Percentiles rank a stretch among this genome's conserved stretches.
Conservation (phyloP, 2,888 invertebrate species). For the Thecocarcelia acutangulata region DNA sequence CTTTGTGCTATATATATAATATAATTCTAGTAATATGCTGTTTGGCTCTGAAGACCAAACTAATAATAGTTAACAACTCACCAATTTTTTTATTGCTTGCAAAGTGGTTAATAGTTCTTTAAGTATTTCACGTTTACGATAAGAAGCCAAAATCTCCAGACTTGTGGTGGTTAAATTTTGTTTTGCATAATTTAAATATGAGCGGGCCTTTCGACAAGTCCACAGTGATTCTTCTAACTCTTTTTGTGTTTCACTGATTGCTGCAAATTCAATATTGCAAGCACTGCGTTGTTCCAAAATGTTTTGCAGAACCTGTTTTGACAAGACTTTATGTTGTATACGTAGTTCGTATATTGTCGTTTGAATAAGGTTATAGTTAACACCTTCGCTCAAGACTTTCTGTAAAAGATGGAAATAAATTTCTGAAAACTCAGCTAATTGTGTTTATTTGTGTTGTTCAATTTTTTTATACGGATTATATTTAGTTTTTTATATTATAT, state of each 20-base stretch:
- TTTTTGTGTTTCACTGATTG: conserved; percentile 87
- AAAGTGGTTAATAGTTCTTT: conserved; percentile 90
- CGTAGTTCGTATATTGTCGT: conserved; percentile 78
- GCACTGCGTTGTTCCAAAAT: conserved; percentile 95
- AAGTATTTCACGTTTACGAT: conserved; percentile 92
- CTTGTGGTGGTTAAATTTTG: conserved; percentile 92
- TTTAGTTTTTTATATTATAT: too few species aligned
- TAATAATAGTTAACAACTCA: conserved; percentile 66
- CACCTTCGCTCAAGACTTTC: conserved; percentile 78
- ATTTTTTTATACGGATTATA: too few species aligned
- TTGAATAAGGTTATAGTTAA: conserved; percentile 78
- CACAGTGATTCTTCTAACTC: conserved; percentile 86
- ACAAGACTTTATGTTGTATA: conserved; percentile 86
- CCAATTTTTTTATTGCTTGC: conserved; percentile 88
- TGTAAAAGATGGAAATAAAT: conserved; percentile 53
- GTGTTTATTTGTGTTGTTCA: too few species aligned
- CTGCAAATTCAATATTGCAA: conserved; percentile 92
- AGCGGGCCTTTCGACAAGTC: conserved; percentile 88
- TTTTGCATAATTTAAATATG: conserved; percentile 88
- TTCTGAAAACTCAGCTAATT: too few species aligned
- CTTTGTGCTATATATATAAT: too few species aligned
- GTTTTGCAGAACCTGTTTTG: conserved; percentile 95
- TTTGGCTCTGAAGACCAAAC: too few species aligned
- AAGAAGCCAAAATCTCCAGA: conserved; percentile 94
- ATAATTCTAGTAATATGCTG: too few species aligned